These are phyloP conservation scores for Eueides isabella DNA, from an alignment of 1,140 invertebrate genomes.

Conservation along the genomic window DNA sequence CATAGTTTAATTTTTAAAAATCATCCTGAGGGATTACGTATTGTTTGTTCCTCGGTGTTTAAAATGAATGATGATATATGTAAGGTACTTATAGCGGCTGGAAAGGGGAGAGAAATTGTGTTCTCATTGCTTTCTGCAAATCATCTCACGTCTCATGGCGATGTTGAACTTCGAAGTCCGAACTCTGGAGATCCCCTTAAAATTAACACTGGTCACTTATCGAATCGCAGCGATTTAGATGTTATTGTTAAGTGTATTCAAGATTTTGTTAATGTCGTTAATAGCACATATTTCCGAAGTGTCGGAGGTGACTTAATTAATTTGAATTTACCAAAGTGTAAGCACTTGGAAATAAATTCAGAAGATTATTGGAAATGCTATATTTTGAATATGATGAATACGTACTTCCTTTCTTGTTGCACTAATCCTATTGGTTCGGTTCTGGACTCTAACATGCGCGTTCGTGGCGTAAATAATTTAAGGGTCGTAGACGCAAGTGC, in stretches of 20 bases:
- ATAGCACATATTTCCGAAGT: not conserved
- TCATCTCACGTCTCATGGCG: constrained; percentile 31
- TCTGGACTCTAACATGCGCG: constrained; percentile 68
- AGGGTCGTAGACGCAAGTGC: constrained; percentile 56
- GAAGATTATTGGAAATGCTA: constrained; percentile 73
- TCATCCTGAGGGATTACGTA: not conserved
- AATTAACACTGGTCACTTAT: constrained; percentile 26
- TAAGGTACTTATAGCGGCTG: constrained; percentile 10
- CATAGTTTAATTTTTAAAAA: constrained; percentile 14
- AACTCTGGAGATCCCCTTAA: constrained; percentile 24
- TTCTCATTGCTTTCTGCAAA: constrained; percentile 7
- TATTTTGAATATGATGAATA: constrained; percentile 56
- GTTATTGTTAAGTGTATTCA: not conserved
- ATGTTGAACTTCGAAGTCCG: constrained; percentile 25
- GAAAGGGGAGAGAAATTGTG: constrained; percentile 26
- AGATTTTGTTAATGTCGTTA: not conserved
- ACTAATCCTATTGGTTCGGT: constrained; percentile 82
- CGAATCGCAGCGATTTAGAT: constrained; percentile 21
- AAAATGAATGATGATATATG: constrained; percentile 22
- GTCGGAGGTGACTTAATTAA: constrained; percentile 21
- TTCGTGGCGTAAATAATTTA: constrained; percentile 60
- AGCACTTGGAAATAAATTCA: not conserved
- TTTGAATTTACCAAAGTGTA: constrained; percentile 30
- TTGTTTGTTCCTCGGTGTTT: not conserved
- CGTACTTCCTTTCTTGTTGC: constrained; percentile 70